phyloP scores from a whole-genome alignment of 2,113 vertebrate genomes.

The Opisthocomus hoazin region DNA sequence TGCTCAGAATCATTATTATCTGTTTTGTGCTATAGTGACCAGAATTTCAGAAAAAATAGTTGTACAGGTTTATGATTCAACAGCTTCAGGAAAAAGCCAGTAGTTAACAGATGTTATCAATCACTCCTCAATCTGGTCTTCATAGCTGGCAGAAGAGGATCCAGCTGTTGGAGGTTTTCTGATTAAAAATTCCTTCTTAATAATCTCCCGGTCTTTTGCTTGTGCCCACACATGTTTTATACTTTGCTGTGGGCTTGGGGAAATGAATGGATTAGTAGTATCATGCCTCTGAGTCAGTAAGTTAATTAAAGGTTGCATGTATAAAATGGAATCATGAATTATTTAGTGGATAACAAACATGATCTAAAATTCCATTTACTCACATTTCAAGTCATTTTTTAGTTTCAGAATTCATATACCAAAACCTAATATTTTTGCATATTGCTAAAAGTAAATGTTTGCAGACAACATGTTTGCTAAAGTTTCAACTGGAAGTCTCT shows the following conservation, averaged over 20 bases:
- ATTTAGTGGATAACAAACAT: constrained; percentile 77
- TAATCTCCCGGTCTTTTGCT: constrained; percentile 46
- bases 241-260: constrained; percentile 39
- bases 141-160: constrained; percentile 24
- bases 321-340: constrained; percentile 74
- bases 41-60: not conserved
- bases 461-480: not conserved
- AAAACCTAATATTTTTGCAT: constrained; percentile 29
- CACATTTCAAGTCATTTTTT: constrained; percentile 41
- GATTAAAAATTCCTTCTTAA: constrained; percentile 63
- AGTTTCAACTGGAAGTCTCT: constrained; percentile 16
- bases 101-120: constrained; percentile 62
- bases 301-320: constrained; percentile 72
- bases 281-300: constrained; percentile 62
- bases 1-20: not conserved
- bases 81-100: constrained; percentile 14
- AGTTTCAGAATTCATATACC: not conserved
- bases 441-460: constrained; percentile 35
- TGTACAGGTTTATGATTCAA: not conserved
- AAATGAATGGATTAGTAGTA: constrained; percentile 70
- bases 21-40: not conserved
- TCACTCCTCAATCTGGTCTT: constrained; percentile 31
- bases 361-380: constrained; percentile 75
- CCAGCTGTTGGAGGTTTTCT: constrained; percentile 50
- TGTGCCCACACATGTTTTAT: constrained; percentile 36